A percentile compares a stretch with the other conserved stretches of the same genome.
Evolutionary conservation across 2,797 vertebrate genomes (phyloP).

Genomic region (Schizothorax lantsangensis): DNA sequence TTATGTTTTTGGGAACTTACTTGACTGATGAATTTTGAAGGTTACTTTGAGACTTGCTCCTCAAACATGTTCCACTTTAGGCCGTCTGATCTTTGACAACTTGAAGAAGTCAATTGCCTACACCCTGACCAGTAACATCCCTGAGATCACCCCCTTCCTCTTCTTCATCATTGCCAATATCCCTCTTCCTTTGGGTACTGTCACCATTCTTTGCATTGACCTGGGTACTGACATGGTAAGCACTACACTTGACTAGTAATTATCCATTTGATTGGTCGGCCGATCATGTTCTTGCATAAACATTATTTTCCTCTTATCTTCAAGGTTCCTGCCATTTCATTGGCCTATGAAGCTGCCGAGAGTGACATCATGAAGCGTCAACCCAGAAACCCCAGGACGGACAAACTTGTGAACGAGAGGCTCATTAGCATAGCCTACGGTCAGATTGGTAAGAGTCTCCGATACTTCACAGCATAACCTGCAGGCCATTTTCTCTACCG

Average conservation of each 20-base stretch:
- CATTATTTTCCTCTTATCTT: background rate
- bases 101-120: slow-evolving; percentile 98
- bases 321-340: slow-evolving; percentile 94
- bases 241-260: background rate
- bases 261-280: background rate
- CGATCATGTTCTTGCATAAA: background rate
- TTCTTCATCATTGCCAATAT: slow-evolving; percentile 96
- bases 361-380: slow-evolving; percentile 99
- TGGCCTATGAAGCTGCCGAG: slow-evolving; percentile 96
- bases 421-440: slow-evolving; percentile 98
- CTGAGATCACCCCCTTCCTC: slow-evolving; percentile 95
- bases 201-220: slow-evolving; percentile 97
- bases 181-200: slow-evolving; percentile 92
- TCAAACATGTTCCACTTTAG: slow-evolving; percentile 66
- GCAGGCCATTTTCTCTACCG: background rate
- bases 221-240: slow-evolving; percentile 96
- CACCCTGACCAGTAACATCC: slow-evolving; percentile 97
- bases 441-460: slow-evolving; percentile 87
- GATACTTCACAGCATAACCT: background rate
- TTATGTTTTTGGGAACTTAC: slow-evolving; percentile 51
- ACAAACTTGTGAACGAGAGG: slow-evolving; percentile 95
- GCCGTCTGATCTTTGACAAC: slow-evolving; percentile 97
- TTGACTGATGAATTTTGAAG: background rate
- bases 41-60: background rate
- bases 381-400: slow-evolving; percentile 93